A percentile compares a stretch with the other conserved stretches of the same genome.
Conservation (phyloP, 2,888 invertebrate species). For the Ceraclea dissimilis region DNA sequence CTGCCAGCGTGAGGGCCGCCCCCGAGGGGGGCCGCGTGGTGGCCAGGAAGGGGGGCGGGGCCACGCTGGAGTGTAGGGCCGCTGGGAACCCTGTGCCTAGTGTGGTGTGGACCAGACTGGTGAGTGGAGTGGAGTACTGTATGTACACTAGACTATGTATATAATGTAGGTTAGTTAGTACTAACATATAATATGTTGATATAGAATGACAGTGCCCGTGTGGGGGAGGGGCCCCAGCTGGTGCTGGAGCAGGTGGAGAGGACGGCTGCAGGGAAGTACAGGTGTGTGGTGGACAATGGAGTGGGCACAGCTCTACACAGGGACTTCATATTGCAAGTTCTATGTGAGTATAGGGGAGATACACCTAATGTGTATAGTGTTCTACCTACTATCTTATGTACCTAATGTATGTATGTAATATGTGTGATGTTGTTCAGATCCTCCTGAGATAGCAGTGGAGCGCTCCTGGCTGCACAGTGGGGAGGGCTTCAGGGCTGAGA, state of each 20-base stretch:
- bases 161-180: not conserved
- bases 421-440: slow-evolving; percentile 42
- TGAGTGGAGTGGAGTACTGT: slow-evolving; percentile 29
- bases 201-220: slow-evolving; percentile 40
- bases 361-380: not conserved
- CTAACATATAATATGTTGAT: not conserved
- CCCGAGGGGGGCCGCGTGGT: slow-evolving; percentile 59
- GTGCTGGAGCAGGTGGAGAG: slow-evolving; percentile 56
- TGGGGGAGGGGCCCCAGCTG: slow-evolving; percentile 56
- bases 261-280: slow-evolving; percentile 57
- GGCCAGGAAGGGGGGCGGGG: slow-evolving; percentile 58
- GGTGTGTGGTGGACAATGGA: slow-evolving; percentile 61
- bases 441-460: slow-evolving; percentile 63
- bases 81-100: slow-evolving; percentile 66
- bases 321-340: slow-evolving; percentile 57
- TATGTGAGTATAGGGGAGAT: slow-evolving; percentile 52
- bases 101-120: slow-evolving; percentile 64
- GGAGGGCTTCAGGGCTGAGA: slow-evolving; percentile 59
- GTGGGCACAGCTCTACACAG: slow-evolving; percentile 60
- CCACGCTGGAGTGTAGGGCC: slow-evolving; percentile 62
- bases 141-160: not conserved
- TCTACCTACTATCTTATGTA: no score
- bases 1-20: slow-evolving; percentile 59
- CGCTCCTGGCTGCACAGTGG: slow-evolving; percentile 64
- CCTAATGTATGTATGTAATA: not conserved